phyloP scores from a whole-genome alignment of 2,113 vertebrate species.

The Xenopus laevis region DNA sequence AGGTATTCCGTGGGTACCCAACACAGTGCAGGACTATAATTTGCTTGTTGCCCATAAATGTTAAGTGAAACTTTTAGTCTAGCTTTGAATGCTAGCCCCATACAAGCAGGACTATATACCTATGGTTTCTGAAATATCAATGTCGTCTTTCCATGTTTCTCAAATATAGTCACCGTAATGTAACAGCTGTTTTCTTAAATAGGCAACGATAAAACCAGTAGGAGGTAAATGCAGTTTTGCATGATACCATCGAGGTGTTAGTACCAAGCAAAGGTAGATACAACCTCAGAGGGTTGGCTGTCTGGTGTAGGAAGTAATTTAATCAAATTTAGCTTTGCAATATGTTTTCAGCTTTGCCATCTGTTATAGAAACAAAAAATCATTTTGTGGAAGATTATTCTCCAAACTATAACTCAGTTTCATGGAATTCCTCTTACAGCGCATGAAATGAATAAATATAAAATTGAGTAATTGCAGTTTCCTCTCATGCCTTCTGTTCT shows the following conservation, averaged over 20 bases:
- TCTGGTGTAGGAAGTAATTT: not conserved
- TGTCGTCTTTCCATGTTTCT: no score
- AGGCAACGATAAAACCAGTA: no score
- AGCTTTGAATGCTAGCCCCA: no score
- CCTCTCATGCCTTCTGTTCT: not conserved
- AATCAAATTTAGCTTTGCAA: not conserved
- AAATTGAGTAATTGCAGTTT: not conserved
- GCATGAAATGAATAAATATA: not conserved
- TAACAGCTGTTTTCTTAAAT: no score
- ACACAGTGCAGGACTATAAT: no score
- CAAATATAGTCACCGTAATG: no score
- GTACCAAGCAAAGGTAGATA: not conserved
- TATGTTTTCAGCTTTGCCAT: not conserved
- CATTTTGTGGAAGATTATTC: not conserved
- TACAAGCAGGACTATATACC: no score
- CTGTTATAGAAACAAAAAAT: not conserved
- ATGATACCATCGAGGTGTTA: not conserved
- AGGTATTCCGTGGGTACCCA: no score
- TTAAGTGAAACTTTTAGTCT: no score
- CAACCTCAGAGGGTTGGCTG: not conserved
- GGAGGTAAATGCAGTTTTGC: no score
- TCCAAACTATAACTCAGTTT: not conserved
- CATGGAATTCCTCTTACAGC: not conserved
- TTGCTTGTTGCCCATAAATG: no score
- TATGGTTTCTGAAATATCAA: no score